Percentiles rank a stretch among this genome's conserved stretches.
Conservation (phyloP, 1,140 invertebrate genomes). For the Sarcophaga peregrina region DNA sequence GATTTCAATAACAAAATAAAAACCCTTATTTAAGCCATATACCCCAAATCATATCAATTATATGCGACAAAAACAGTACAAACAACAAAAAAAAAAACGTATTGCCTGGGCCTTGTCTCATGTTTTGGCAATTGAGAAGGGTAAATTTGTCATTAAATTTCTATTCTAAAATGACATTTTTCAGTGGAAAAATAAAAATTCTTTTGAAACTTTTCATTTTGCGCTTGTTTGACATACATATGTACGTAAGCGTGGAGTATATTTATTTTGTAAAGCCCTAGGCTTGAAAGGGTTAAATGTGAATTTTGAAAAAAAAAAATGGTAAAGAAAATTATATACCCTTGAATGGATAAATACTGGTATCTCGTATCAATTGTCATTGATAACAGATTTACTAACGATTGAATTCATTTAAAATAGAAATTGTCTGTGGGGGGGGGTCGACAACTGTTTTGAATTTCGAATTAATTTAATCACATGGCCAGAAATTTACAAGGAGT, state of each 20-base stretch:
- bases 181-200: neutral
- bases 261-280: neutral
- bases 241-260: too few relatives aligned
- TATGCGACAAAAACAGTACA: neutral
- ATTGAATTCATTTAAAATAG: too few relatives aligned
- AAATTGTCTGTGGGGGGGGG: too few relatives aligned
- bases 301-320: neutral
- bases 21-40: neutral
- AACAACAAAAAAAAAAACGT: too few relatives aligned
- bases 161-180: neutral
- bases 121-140: slow-evolving; percentile 3
- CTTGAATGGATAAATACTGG: neutral
- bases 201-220: too few relatives aligned
- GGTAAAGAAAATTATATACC: neutral
- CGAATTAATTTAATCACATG: too few relatives aligned
- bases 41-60: neutral
- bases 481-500: too few relatives aligned
- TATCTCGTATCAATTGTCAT: slow-evolving; percentile 3
- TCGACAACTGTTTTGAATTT: too few relatives aligned
- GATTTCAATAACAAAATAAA: slow-evolving; percentile 1
- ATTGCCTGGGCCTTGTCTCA: neutral
- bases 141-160: slow-evolving; percentile 13
- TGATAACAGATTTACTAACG: neutral
- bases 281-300: slow-evolving; percentile 18
- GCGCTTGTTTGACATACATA: too few relatives aligned